Evolutionary conservation across 2,113 vertebrate species (phyloP), one percentile per base, ranked within the genome.

Genomic region (Chloropsis cyanopogon): DNA sequence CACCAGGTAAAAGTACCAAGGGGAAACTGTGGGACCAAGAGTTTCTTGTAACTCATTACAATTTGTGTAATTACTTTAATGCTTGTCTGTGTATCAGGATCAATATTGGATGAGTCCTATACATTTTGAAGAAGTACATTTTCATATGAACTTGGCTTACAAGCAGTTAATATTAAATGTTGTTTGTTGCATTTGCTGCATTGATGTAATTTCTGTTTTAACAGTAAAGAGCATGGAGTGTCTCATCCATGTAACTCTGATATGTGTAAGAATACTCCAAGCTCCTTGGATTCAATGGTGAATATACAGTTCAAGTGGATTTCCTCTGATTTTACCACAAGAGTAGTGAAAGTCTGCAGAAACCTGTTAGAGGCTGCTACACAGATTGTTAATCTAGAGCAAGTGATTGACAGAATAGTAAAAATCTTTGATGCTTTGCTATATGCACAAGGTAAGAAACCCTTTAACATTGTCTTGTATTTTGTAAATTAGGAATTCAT

Each of bases 381-480:
- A 7, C 90, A 94, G 77, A 93, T 94, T 64, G 66, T 78, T 87
- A 91, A 98, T 41, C 61, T 98, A 52, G 96, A 98, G 35, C 54
- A 72, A 83, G 47, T 98, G 80, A 95, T 98, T 97, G 97, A 97
- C 79, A 98, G 97, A 92, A 94, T 98, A 31, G 78, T 99, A 59
- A 97, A 97, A 94, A 97, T 99, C 90, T 97, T 98, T 68, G 99
- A 99, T 97, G 98, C 98, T 80, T 86, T 99, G 60, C 96, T 99
- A 61, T 99, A 99, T 96, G 95, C 98, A 70, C 99, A 98, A 86
- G 98, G 99, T 99, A 96, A 97, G 98, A 71, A 89, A 76, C 88
- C 31, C 21, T 91, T 89, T 86, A 42, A 12, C 4, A 23, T 23
- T 20, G 28, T 80, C 46, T 42, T 90, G 47, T 88, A 53, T 76